A percentile compares a stretch with the other conserved stretches of the same genome.
Conservation (phyloP, 1,140 invertebrate genomes). For the Caenorhabditis tropicalis region DNA sequence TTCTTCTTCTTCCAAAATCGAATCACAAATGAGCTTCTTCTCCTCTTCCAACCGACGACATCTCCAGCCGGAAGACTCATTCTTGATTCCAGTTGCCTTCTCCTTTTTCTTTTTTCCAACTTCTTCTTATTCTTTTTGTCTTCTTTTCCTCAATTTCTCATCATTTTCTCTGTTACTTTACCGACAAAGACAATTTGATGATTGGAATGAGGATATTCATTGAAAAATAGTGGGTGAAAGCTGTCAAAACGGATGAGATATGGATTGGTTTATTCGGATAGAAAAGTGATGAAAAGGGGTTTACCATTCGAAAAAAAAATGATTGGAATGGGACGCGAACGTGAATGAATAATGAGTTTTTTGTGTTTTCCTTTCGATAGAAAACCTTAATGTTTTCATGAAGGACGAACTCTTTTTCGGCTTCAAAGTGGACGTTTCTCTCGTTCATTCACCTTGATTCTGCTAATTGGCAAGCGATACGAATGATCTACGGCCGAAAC, state of each 20-base stretch:
- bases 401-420: constrained; percentile 18
- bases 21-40: constrained; percentile 45
- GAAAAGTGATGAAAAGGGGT: not conserved
- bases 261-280: not conserved
- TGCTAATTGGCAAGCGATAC: not conserved
- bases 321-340: not conserved
- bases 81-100: constrained; percentile 28
- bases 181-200: not conserved
- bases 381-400: not conserved
- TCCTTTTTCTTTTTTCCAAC: not conserved
- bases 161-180: not conserved
- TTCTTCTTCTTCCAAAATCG: constrained; percentile 26
- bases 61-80: constrained; percentile 21
- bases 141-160: not conserved
- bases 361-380: not conserved
- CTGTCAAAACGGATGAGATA: constrained; percentile 11
- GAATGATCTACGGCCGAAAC: not conserved
- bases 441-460: constrained; percentile 4
- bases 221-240: not conserved
- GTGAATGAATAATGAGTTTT: constrained; percentile 16
- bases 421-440: not conserved
- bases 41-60: no score
- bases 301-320: not conserved
- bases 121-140: not conserved
- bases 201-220: not conserved